Evolutionary conservation across 2,113 vertebrate species (phyloP), one percentile per base, ranked within the genome.

Genomic region (Neopipo cinnamomea): DNA sequence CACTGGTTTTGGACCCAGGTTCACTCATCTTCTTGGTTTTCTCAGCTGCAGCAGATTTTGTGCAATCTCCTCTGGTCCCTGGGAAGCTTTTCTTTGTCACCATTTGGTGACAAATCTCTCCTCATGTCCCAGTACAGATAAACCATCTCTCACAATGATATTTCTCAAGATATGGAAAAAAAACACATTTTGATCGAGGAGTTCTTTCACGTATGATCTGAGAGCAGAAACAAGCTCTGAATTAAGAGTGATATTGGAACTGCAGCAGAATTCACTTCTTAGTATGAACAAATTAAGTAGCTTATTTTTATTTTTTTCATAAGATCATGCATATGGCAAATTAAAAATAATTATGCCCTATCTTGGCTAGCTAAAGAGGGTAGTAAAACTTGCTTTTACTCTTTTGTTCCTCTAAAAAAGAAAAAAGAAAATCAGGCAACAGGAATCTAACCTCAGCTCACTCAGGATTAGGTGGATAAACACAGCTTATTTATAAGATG

Each of bases 141-240:
- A 14, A 71, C 25, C 59, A 85, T 68, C 55, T 87, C 93, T 81
- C 77, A 81, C n/a, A 63, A 1, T 47, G 65, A 16, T 50, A 50
- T 56, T 91, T 89, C 61, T 82, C 65, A 84, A 94, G 42, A 91
- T n/a, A 85, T 3, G 27, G 42, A 24, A 84, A 86, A 86, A 77
- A 25, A 8, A 0, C 15, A 79, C 17, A 31, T 55, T 94, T 95
- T 85, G 91, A 93, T 89, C 7, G 19, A 90, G 71, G 88, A 91
- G 39, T 53, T 87, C 84, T 61, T 95, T 95, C 81, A 95, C 4
- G 4, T 79, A 49, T 90, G 72, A 91, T 83, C 89, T 93, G 84
- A 81, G 93, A 94, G 84, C 53, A 95, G 74, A 95, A 95, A 92
- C 41, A 91, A 94, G 70, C 56, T 73, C 73, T 56, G 66, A 78